phyloP scores from a whole-genome alignment of 1,140 invertebrate species.

The Drosophila prosaltans region DNA sequence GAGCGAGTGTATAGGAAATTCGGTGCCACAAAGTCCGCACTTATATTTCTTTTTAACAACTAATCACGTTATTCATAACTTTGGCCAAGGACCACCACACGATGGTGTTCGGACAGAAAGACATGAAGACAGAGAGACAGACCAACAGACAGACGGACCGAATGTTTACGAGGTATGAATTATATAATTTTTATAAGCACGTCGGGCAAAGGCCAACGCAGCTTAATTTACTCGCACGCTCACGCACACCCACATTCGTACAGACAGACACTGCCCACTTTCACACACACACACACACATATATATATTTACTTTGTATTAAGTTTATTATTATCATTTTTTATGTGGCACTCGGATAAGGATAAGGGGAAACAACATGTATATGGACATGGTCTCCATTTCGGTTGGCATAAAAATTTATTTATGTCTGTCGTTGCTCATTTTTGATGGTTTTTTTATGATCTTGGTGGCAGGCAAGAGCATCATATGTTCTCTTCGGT shows the following conservation, averaged over 20 bases:
- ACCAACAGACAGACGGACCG: constrained; percentile 24
- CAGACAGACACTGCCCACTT: constrained; percentile 71
- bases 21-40: neutral
- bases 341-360: constrained; percentile 55
- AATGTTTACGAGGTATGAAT: constrained; percentile 80
- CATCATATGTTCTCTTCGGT: constrained; percentile 44
- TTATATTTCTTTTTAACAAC: constrained; percentile 60
- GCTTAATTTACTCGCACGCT: constrained; percentile 76
- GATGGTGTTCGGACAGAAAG: neutral
- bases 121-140: constrained; percentile 15
- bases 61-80: constrained; percentile 80
- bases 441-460: constrained; percentile 77
- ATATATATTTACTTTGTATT: constrained; percentile 72
- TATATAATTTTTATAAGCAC: constrained; percentile 81
- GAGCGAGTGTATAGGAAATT: constrained; percentile 15
- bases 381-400: constrained; percentile 16
- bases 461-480: constrained; percentile 41
- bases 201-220: constrained; percentile 53
- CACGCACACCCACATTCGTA: constrained; percentile 53
- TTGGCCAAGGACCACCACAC: constrained; percentile 40
- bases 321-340: constrained; percentile 81
- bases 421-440: constrained; percentile 69
- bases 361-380: constrained; percentile 6
- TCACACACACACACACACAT: constrained; percentile 71
- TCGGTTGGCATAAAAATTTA: constrained; percentile 61